phyloP scores from a whole-genome alignment of 2,797 vertebrate genomes.

The Pangasius krempfi region DNA sequence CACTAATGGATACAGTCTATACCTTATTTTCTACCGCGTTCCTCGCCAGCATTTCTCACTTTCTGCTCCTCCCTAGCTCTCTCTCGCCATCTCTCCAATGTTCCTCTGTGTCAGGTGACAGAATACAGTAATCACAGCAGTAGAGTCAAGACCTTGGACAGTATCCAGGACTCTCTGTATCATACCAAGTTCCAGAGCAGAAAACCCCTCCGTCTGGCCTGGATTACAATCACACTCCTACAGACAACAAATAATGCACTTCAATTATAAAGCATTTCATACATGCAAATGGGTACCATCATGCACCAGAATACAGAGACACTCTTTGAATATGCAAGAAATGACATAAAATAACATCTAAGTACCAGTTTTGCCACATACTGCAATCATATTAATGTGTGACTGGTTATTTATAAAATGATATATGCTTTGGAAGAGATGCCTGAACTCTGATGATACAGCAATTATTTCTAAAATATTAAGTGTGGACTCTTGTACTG shows the following conservation, averaged over 20 bases:
- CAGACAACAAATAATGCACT: not conserved
- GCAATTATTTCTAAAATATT: not conserved
- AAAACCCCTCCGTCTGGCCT: constrained; percentile 7
- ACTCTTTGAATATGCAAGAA: not conserved
- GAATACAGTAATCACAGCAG: constrained; percentile 32
- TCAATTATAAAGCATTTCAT: not conserved
- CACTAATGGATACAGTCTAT: constrained; percentile 1
- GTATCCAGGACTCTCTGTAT: constrained; percentile 34
- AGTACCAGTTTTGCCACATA: not conserved
- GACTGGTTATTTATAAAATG: not conserved
- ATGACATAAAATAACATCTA: not conserved
- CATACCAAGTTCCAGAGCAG: constrained; percentile 5
- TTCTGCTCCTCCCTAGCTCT: not conserved
- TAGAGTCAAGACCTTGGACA: constrained; percentile 33
- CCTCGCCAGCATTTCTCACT: constrained; percentile 14
- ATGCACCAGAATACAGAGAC: not conserved
- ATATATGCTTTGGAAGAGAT: not conserved
- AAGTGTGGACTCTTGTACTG: constrained; percentile 2
- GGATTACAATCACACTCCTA: constrained; percentile 14
- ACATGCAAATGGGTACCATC: not conserved
- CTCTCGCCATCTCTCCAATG: not conserved
- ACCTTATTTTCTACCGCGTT: not conserved
- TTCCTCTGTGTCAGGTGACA: not conserved
- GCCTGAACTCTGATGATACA: not conserved
- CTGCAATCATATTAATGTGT: not conserved